Percentiles rank a stretch among this genome's conserved stretches.
Conservation (phyloP, 2,113 vertebrate genomes). For the Oostethus manadensis region DNA sequence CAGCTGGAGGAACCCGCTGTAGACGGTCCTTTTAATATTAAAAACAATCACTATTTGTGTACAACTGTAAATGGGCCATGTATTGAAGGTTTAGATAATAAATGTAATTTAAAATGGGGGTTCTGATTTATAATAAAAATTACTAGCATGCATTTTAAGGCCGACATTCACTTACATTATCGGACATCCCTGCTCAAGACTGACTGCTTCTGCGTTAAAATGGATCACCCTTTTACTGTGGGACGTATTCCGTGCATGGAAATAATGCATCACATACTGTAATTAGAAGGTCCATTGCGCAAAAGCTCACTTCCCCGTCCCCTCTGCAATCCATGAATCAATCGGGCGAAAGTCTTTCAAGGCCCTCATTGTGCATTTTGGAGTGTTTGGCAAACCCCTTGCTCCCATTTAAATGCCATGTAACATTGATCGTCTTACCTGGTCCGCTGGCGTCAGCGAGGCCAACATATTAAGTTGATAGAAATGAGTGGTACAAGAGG, state of each 20-base stretch:
- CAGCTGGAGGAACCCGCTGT: no score
- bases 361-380: slow-evolving; percentile 19
- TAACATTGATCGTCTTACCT: slow-evolving; percentile 45
- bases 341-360: slow-evolving; percentile 18
- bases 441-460: slow-evolving; percentile 29
- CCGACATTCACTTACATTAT: no score
- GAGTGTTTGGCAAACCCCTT: slow-evolving; percentile 34
- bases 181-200: no score
- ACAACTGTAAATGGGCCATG: no score
- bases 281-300: slow-evolving; percentile 3
- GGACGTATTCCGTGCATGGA: not conserved
- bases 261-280: not conserved
- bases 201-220: no score
- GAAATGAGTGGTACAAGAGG: slow-evolving; percentile 35
- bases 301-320: not conserved
- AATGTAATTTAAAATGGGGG: no score
- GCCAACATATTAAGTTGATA: slow-evolving; percentile 40
- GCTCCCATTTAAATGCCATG: slow-evolving; percentile 39
- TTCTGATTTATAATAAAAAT: no score
- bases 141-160: no score
- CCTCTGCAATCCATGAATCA: slow-evolving; percentile 11
- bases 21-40: no score
- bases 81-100: no score
- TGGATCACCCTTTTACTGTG: no score
- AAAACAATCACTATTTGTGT: no score